Conservation (phyloP, 2,888 invertebrate species). For the Stomorhina lunata region DNA sequence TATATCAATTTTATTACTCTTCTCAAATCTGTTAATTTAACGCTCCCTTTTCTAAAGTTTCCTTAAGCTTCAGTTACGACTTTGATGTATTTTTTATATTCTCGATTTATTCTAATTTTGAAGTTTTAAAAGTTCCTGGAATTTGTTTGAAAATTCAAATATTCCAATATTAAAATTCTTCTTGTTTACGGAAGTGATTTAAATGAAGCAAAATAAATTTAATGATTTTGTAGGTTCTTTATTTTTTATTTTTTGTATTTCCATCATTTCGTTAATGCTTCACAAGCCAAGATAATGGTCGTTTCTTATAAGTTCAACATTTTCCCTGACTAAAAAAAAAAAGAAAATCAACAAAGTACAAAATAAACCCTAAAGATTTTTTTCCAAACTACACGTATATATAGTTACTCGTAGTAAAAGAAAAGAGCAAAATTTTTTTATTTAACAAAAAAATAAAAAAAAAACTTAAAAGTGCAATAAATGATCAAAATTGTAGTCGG, state of each 20-base stretch:
- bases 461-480: conserved; percentile 19
- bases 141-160: conserved; percentile 34
- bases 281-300: conserved; percentile 40
- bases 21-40: background rate
- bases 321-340: conserved; percentile 8
- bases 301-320: conserved; percentile 1
- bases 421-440: conserved; percentile 29
- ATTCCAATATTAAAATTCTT: conserved; percentile 41
- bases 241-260: background rate
- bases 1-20: background rate
- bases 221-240: conserved; percentile 43
- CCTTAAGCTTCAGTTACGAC: background rate
- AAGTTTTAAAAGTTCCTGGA: conserved; percentile 28
- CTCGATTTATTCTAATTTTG: background rate
- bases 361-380: conserved; percentile 54
- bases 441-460: background rate
- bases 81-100: conserved; percentile 7
- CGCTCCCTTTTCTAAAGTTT: background rate
- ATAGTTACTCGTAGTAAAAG: too few relatives aligned
- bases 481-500: conserved; percentile 35
- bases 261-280: conserved; percentile 43
- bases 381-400: background rate
- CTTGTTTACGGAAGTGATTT: conserved; percentile 63
- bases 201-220: conserved; percentile 59
- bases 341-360: conserved; percentile 48